Percentiles rank a stretch among this genome's conserved stretches.
Conservation (phyloP, 2,797 vertebrate species). For the Buphagus erythrorhynchus region DNA sequence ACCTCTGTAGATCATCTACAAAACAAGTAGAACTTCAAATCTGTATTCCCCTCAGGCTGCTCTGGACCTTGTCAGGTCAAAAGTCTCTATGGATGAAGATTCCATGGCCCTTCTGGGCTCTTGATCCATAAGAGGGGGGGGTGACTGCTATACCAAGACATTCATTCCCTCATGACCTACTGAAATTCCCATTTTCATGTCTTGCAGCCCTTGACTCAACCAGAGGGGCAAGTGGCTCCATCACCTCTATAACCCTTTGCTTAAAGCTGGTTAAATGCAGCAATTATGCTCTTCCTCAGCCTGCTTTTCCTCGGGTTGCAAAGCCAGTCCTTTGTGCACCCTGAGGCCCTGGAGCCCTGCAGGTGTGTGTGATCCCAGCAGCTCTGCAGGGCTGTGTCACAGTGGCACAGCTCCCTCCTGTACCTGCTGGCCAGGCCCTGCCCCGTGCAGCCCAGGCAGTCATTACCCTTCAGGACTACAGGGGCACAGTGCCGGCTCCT, state of each 20-base stretch:
- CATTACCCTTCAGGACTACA: neutral
- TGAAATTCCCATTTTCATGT: neutral
- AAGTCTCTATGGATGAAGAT: neutral
- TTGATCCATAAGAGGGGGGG: neutral
- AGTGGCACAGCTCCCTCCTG: neutral
- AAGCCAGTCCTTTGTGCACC: neutral
- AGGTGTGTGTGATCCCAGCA: accelerated
- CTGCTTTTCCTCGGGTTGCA: neutral
- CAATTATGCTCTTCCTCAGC: neutral
- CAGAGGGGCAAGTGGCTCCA: neutral
- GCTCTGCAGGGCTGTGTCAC: neutral
- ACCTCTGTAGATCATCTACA: neutral
- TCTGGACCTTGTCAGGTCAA: neutral
- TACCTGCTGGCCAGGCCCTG: neutral
- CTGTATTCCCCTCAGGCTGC: neutral
- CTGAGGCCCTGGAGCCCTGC: neutral
- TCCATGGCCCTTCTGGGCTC: accelerated
- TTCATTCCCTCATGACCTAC: neutral
- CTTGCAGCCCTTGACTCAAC: neutral
- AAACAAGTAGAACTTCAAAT: neutral
- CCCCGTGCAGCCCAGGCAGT: accelerated
- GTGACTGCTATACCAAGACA: neutral
- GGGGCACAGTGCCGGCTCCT: neutral
- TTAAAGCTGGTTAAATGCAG: neutral
- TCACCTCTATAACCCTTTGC: neutral